Evolutionary conservation across 2,113 vertebrate species (phyloP).

Genomic region (Hydropotes inermis): DNA sequence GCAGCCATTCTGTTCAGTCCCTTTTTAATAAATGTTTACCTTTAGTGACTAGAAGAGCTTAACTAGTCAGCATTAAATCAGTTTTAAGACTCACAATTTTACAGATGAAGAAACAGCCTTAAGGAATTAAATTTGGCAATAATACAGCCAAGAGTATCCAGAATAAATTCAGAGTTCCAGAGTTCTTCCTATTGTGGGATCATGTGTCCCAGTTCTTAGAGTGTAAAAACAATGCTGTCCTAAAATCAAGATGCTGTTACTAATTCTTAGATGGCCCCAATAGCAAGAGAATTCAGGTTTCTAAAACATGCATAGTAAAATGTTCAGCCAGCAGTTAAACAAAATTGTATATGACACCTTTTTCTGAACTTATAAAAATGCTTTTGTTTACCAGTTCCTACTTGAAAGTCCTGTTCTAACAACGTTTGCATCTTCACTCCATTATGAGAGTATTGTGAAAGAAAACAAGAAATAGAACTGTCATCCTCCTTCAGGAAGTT

Average conservation of each 20-base stretch:
- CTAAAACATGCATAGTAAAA: not conserved
- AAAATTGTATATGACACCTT: not conserved
- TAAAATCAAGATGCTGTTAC: not conserved
- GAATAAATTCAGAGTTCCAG: slow-evolving; percentile 13
- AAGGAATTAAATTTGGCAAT: not conserved
- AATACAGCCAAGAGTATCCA: not conserved
- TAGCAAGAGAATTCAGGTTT: not conserved
- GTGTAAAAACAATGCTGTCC: not conserved
- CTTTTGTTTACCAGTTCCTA: slow-evolving; percentile 30
- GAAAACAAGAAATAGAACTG: not conserved
- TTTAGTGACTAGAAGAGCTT: not conserved
- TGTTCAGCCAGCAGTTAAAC: not conserved
- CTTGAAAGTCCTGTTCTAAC: not conserved
- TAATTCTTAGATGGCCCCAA: not conserved
- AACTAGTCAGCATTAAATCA: not conserved
- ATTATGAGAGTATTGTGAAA: not conserved
- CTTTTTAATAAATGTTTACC: not conserved
- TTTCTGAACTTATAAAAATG: slow-evolving; percentile 16
- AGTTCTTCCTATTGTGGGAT: not conserved
- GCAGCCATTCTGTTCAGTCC: not conserved
- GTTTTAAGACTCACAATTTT: not conserved
- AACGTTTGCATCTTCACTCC: not conserved
- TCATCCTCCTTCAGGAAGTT: slow-evolving; percentile 21
- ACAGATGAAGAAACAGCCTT: not conserved
- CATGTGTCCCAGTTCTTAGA: not conserved